These are phyloP conservation scores for Dicyrtoma fusca DNA, from an alignment of 2,888 invertebrate genomes.

Conservation along the genomic window DNA sequence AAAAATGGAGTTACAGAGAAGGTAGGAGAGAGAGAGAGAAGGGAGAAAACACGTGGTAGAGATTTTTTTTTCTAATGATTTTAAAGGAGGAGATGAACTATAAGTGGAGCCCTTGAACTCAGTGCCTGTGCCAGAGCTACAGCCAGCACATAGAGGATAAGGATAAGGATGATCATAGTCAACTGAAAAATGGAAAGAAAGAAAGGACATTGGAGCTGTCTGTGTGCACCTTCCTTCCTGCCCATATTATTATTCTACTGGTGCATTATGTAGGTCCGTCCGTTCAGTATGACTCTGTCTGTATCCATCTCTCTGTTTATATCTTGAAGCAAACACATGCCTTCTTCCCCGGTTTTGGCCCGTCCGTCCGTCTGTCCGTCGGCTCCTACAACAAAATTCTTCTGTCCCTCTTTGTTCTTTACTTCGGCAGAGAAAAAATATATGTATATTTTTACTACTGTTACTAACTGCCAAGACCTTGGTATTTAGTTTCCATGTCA, in stretches of 20 bases:
- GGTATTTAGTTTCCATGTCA: neutral
- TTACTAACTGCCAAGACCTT: neutral
- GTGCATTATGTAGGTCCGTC: too few species aligned
- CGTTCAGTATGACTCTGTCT: too few species aligned
- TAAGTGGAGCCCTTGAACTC: slow-evolving; percentile 47
- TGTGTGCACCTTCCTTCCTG: slow-evolving; percentile 10
- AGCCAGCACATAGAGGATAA: too few species aligned
- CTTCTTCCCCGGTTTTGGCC: too few species aligned
- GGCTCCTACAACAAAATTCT: neutral
- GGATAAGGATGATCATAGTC: too few species aligned
- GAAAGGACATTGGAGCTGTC: slow-evolving; percentile 10
- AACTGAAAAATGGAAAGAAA: slow-evolving; percentile 16
- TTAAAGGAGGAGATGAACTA: slow-evolving; percentile 38
- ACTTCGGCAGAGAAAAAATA: neutral
- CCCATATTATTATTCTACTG: neutral
- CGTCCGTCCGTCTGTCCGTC: too few species aligned
- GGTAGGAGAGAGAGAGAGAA: slow-evolving; percentile 8
- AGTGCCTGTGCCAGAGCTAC: slow-evolving; percentile 3
- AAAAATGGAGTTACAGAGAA: too few species aligned
- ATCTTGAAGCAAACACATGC: too few species aligned
- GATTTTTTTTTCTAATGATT: slow-evolving; percentile 11
- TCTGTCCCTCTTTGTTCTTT: slow-evolving; percentile 8
- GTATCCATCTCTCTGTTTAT: too few species aligned
- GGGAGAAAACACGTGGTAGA: slow-evolving; percentile 17
- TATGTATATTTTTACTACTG: neutral